Evolutionary conservation across 1,140 invertebrate genomes (phyloP).

Genomic region (Helicoverpa zea): DNA sequence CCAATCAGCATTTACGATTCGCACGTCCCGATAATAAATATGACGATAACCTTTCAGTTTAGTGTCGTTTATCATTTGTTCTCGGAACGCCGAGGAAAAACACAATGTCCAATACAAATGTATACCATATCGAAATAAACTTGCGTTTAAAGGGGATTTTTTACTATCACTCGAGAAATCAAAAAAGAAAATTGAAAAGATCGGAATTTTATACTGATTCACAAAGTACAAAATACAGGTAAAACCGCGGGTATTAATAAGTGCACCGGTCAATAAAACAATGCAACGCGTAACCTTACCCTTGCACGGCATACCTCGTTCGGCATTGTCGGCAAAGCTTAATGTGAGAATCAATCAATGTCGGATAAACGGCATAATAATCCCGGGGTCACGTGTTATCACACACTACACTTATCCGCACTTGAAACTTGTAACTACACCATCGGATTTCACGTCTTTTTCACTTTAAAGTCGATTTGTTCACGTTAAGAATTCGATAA

Average conservation of each 20-base stretch:
- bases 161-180: too few relatives aligned
- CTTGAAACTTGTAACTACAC: constrained; percentile 31
- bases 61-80: not conserved
- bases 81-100: not conserved
- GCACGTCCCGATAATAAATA: constrained; percentile 10
- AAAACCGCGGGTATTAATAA: too few relatives aligned
- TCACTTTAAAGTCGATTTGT: constrained; percentile 9
- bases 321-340: constrained; percentile 52
- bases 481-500: constrained; percentile 5
- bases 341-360: constrained; percentile 44
- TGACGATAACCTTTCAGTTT: constrained; percentile 15
- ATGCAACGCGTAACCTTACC: constrained; percentile 54
- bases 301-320: constrained; percentile 58
- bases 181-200: too few relatives aligned
- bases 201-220: too few relatives aligned
- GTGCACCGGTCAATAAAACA: not conserved
- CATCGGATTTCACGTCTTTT: constrained; percentile 37
- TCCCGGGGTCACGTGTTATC: constrained; percentile 41
- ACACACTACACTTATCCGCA: constrained; percentile 29
- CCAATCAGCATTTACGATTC: constrained; percentile 7
- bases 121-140: too few relatives aligned
- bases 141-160: too few relatives aligned
- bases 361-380: constrained; percentile 47
- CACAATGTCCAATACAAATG: not conserved
- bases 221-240: too few relatives aligned